phyloP scores from a whole-genome alignment of 2,113 vertebrate genomes.

The Sylvia atricapilla region DNA sequence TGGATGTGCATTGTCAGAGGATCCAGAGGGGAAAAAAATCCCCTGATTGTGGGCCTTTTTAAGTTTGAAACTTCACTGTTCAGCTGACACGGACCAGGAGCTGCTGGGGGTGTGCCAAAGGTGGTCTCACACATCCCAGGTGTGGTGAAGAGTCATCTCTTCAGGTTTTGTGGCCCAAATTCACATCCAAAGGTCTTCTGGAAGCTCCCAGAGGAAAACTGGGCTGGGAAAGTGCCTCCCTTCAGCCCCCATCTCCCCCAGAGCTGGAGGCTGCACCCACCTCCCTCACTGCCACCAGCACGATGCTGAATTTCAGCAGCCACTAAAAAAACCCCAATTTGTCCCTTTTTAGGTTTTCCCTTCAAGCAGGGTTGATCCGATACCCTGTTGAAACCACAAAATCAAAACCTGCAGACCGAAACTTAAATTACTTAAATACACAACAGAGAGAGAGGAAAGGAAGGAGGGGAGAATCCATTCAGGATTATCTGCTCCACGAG shows the following conservation, averaged over 20 bases:
- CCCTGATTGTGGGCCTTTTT: fast-evolving
- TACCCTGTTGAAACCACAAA: not conserved
- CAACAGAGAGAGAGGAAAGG: not conserved
- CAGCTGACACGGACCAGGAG: not conserved
- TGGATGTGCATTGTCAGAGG: fast-evolving
- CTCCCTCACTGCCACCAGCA: not conserved
- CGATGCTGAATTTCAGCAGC: fast-evolving
- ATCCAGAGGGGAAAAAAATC: not conserved
- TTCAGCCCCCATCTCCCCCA: not conserved
- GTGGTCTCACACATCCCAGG: not conserved
- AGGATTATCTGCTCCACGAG: not conserved
- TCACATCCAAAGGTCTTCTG: not conserved
- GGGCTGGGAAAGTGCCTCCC: not conserved
- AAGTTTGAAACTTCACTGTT: not conserved
- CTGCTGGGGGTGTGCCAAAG: not conserved
- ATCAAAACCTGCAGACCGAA: conserved; percentile 28
- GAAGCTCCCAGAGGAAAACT: not conserved
- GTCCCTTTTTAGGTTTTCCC: not conserved
- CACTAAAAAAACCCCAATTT: not conserved
- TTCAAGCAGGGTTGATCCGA: not conserved
- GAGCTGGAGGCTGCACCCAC: not conserved
- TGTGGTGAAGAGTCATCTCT: not conserved
- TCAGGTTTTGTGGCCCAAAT: not conserved
- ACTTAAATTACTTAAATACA: conserved; percentile 31
- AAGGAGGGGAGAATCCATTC: not conserved